Conservation (phyloP, 2,797 vertebrate genomes). For the Heliangelus exortis region DNA sequence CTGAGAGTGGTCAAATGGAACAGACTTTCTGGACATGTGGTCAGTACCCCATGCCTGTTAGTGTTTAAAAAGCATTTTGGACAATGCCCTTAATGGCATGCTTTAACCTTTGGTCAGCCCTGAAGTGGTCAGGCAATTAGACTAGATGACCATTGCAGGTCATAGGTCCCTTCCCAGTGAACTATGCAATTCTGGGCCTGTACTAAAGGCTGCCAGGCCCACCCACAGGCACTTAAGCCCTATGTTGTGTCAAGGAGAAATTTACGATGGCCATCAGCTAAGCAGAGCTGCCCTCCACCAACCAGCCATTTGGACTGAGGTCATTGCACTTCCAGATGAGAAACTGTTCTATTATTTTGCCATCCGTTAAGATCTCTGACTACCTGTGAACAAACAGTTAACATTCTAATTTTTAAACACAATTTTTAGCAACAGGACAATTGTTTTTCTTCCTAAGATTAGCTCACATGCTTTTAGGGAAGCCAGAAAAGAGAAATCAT, state of each 20-base stretch:
- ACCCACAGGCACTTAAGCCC: rapidly evolving
- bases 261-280: background rate
- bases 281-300: background rate
- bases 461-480: background rate
- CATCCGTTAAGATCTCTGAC: background rate
- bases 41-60: background rate
- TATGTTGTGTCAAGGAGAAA: background rate
- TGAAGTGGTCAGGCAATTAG: background rate
- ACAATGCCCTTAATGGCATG: background rate
- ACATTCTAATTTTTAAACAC: background rate
- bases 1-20: background rate
- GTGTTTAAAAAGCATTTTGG: background rate
- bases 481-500: background rate
- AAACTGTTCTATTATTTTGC: background rate
- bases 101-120: too few species aligned
- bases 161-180: background rate
- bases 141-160: background rate
- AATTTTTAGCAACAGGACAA: background rate
- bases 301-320: background rate
- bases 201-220: background rate
- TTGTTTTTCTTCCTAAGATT: background rate
- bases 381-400: background rate
- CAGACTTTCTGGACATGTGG: background rate
- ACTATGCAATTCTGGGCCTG: background rate
- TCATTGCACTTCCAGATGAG: background rate